Percentiles rank a stretch among this genome's conserved stretches.
Conservation (phyloP, 2,888 invertebrate species). For the Eudasyphora cyanicolor region DNA sequence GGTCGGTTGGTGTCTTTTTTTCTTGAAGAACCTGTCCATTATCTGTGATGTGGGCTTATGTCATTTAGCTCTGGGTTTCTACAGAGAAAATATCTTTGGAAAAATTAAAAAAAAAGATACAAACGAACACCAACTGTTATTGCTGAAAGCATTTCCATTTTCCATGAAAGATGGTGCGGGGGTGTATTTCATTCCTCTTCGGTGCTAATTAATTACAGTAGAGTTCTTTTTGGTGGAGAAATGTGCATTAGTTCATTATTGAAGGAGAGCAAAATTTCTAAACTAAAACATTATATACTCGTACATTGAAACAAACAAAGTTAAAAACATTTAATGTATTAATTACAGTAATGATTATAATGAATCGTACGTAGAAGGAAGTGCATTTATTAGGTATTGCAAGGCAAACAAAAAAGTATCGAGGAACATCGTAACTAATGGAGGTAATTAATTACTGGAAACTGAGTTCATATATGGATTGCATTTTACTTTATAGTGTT, state of each 20-base stretch:
- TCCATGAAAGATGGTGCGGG: conserved; percentile 1
- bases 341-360: conserved; percentile 39
- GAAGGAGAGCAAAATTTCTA: not conserved
- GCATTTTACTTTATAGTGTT: not conserved
- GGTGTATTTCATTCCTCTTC: conserved; percentile 38
- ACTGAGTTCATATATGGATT: not conserved
- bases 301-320: too few relatives aligned
- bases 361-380: conserved; percentile 4
- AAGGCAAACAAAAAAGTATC: not conserved
- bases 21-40: conserved; percentile 34
- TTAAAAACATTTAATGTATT: conserved; percentile 38
- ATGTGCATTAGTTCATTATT: not conserved
- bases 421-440: not conserved
- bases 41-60: conserved; percentile 23
- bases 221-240: not conserved
- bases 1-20: not conserved
- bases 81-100: not conserved
- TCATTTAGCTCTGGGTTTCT: not conserved
- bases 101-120: not conserved
- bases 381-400: not conserved
- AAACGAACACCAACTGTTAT: conserved; percentile 46
- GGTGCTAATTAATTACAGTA: conserved; percentile 42
- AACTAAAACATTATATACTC: too few relatives aligned
- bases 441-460: conserved; percentile 17
- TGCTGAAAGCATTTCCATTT: conserved; percentile 14